Evolutionary conservation across 2,888 invertebrate species (phyloP), one percentile per base, ranked within the genome.

Genomic region (Limenitis camilla): DNA sequence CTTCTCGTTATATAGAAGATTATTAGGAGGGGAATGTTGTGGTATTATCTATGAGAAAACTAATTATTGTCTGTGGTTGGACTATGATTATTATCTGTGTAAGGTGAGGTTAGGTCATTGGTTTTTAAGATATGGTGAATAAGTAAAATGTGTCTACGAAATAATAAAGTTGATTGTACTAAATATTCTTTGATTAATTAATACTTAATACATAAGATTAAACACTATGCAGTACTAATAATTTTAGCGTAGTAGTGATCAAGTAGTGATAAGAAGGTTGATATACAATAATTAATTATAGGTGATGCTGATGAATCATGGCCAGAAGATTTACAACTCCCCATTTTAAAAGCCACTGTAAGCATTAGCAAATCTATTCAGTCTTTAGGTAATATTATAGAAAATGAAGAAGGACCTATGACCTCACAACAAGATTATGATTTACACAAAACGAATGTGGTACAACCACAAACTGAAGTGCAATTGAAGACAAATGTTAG

Each of bases 251-350:
- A n/a, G n/a, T n/a, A n/a, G n/a, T n/a, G n/a, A 29, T 6, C 7
- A 6, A n/a, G 28, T 30, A 30, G 5, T 31, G 30, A 10, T 31
- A 31, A 42, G 19, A 19, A 19, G 3, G 19, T 19, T 19, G 3
- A 19, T 3, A 19, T 3, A 19, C 19, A 19, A 19, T 19, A 19
- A 19, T 19, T 19, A 49, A 50, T 56, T 53, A 52, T 50, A 84
- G 85, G 73, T 65, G 60, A 71, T 40, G 80, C 71, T 36, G 82
- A 86, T 58, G 86, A 86, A 64, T 50, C 63, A 31, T 86, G 86
- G 86, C 85, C 85, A 9, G 59, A 58, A 44, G 66, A 77, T 49
- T 59, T 72, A 27, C 30, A 57, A 6, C 49, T 59, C 35, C 66
- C 67, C 35, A 29, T 54, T 38, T 39, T 73, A 7, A 81, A 72